Evolutionary conservation across 2,113 vertebrate species (phyloP), one percentile per base, ranked within the genome.

Genomic region (Rhinogobius similis): DNA sequence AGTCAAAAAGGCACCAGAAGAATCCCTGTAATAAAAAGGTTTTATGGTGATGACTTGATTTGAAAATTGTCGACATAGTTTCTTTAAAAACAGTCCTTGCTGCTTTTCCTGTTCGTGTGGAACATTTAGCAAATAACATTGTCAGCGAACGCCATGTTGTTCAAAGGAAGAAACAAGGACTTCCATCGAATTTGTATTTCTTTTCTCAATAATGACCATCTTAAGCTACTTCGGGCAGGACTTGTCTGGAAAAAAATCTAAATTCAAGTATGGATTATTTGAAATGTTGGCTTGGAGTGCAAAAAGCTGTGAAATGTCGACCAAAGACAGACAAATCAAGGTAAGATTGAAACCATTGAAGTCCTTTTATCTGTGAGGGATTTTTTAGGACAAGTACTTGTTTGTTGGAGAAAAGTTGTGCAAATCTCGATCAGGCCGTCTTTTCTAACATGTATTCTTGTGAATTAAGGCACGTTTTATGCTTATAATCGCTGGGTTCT

Each of bases 1-100:
- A 86, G 77, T 88, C 78, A 76, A 78, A 79, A 29, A 6, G 62
- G 63, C 81, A 77, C 83, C 65, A 82, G 82, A 76, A 86, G 79
- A 78, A 81, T 73, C 76, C 67, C 82, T 75, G 81, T 86, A 85
- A 81, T 79, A 75, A 87, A 36, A 67, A 66, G 73, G 71, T 72
- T 77, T 13, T 4, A 74, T 70, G 59, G 50, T 16, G 50, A 55
- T 24, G 52, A 14, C 23, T 55, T 55, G 52, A 55, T 26, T 55
- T 26, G 13, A 55, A 55, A 55, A 26, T 1, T 13, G 23, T 55
- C 18, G 4, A 6, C 18, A 5, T 46, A 1, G 4, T 46, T 8
- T 16, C 0, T 46, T 46, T 46, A 6, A 85, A 56, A 71, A 71
- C 38, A 10, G 38, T n/a, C 18, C 46, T 46, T 20, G 43, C 16